phyloP scores from a whole-genome alignment of 37 sponge, comb jelly and placozoan genomes.

The Cladorhizidae sp. region DNA sequence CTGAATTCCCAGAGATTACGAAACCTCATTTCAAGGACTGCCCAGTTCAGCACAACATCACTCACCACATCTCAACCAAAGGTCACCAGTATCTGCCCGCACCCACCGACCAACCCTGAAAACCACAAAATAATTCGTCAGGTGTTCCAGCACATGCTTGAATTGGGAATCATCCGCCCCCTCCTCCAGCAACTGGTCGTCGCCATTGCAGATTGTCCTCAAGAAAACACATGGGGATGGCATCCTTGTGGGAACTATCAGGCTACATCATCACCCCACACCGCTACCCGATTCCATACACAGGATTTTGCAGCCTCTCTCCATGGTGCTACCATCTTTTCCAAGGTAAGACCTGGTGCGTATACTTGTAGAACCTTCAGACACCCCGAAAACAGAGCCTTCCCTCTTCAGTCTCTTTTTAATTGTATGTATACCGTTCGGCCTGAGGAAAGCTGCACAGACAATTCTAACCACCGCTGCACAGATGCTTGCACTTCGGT shows the following conservation, averaged over 20 bases:
- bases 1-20: constrained; percentile 43
- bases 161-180: constrained; percentile 63
- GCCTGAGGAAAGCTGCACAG: too few relatives aligned
- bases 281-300: constrained; percentile 66
- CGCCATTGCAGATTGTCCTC: too few relatives aligned
- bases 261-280: constrained; percentile 50
- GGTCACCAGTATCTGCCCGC: too few relatives aligned
- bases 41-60: constrained; percentile 50
- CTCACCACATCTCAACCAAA: constrained; percentile 61
- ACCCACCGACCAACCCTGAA: constrained; percentile 49
- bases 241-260: constrained; percentile 79
- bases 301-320: constrained; percentile 59
- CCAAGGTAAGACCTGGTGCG: constrained; percentile 56
- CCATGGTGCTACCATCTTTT: constrained; percentile 63
- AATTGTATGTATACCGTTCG: constrained; percentile 53
- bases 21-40: background rate
- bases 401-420: constrained; percentile 67
- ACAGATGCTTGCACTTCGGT: too few relatives aligned
- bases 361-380: constrained; percentile 43
- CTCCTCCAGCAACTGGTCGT: constrained; percentile 65
- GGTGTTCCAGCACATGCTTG: constrained; percentile 75
- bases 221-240: constrained; percentile 53
- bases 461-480: too few relatives aligned
- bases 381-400: constrained; percentile 54
- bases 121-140: constrained; percentile 28